Base-by-base conservation (phyloP, 2,113 vertebrate species). In the Bubo bubo region DNA sequence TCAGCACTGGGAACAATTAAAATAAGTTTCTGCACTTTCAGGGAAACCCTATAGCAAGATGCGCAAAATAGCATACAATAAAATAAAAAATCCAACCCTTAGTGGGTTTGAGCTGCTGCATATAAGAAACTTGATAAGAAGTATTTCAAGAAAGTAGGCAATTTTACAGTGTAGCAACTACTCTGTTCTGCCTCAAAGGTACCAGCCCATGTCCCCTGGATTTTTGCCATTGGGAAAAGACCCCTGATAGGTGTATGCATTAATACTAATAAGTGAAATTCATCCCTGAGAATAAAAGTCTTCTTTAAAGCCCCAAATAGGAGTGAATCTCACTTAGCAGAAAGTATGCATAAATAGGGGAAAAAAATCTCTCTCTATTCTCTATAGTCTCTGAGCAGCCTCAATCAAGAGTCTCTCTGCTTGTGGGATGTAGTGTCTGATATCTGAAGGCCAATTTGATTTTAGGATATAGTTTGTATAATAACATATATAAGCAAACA, bases 1-100 rank as follows among this genome's bases (percentile, higher is more conserved):
- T 95, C 91, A 95, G 88, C 91, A 70, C 70, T 92, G 96, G 95
- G 97, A 95, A 95, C 95, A 94, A 97, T 96, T 96, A 96, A 95
- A 95, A 91, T 59, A 82, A 89, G 88, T 95, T 94, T 96, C 91
- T 95, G 88, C 73, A 81, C 79, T 96, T 95, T 60, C 67, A 80
- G 95, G 86, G 90, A 94, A 95, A 95, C 83, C 91, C 88, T 95
- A 90, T 93, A 96, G 96, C 79, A 95, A 95, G 83, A 91, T 81
- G 76, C 92, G 72, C 80, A 92, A 91, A 95, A 88, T 75, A 95
- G 92, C 79, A 84, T 67, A 92, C 79, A 91, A 74, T 87, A 53
- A 94, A 94, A 93, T 53, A 80, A 93, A 92, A 93, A 95, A 92
- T 87, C 55, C 88, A 97, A 39, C 30, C 95, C 91, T 76, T 89